Base-by-base conservation (phyloP, 1,140 invertebrate genomes). In the Sarcophaga bullata region DNA sequence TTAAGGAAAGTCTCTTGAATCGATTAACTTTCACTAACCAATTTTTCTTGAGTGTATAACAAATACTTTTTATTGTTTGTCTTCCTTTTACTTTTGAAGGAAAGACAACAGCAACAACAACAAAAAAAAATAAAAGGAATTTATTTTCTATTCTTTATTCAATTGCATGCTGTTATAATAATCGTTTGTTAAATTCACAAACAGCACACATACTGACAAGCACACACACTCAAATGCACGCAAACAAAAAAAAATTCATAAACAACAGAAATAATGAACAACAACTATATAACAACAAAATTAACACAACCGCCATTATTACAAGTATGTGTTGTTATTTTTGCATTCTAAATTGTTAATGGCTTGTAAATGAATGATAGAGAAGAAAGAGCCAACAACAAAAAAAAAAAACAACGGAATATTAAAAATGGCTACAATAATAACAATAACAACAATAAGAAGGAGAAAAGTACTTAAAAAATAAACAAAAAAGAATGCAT, bases 161-260 rank as follows among this genome's bases (percentile, higher is more conserved):
- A 58, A 37, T 13, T 58, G 54, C 62, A 68, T 68, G 62, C 19
- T 68, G 17, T 68, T 19, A 68, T 68, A 68, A 68, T 68, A 68
- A 68, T 68, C 62, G 62, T 68, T 68, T 19, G 62, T 68, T 68
- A 68, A 68, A 68, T 68, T 68, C n/a, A 68, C 19, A 68, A n/a
- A 37, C 25, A 37, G 4, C 25, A 37, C 25, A 58, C 54, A 58
- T 10, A 58, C 54, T n/a, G 13, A 58, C 4, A 58, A 58, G 4
- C 54, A 58, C 13, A 58, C 54, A 58, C 3, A 2, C 13, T 15
- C n/a, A 37, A 37, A 37, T 37, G 4, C 25, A 37, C 4, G 25
- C 25, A 37, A 37, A 37, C 25, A n/a, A n/a, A n/a, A n/a, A 2
- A 37, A 37, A 37, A 37, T 37, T n/a, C 13, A 58, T n/a, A n/a